Evolutionary conservation across 2,888 invertebrate genomes (phyloP).

Genomic region (Heliothis peltigera): DNA sequence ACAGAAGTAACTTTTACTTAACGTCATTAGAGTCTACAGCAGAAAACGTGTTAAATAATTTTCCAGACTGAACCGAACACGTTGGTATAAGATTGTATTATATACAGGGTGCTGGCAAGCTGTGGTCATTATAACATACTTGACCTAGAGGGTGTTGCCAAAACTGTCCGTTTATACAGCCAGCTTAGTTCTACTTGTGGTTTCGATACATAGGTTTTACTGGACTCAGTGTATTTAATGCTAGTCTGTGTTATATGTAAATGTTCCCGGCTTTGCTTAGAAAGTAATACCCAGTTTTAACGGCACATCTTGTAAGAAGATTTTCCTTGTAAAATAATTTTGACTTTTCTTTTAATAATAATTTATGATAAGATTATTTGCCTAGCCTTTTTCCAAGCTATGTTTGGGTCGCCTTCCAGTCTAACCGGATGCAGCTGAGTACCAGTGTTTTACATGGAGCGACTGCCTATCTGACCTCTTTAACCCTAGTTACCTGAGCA

Average conservation of each 20-base stretch:
- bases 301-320: too few relatives aligned
- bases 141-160: constrained; percentile 39
- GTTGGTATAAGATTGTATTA: constrained; percentile 32
- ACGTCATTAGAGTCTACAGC: not conserved
- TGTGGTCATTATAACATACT: constrained; percentile 38
- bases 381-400: too few relatives aligned
- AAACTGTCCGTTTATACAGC: constrained; percentile 29
- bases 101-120: constrained; percentile 41
- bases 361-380: too few relatives aligned
- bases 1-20: too few relatives aligned
- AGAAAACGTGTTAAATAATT: constrained; percentile 8
- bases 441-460: too few relatives aligned
- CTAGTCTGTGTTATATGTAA: not conserved
- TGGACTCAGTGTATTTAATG: not conserved
- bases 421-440: too few relatives aligned
- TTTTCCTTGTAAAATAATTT: too few relatives aligned
- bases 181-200: constrained; percentile 26
- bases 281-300: too few relatives aligned
- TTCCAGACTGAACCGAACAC: constrained; percentile 13
- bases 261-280: not conserved
- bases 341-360: too few relatives aligned
- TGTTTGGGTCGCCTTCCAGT: too few relatives aligned
- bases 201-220: not conserved
- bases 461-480: too few relatives aligned
- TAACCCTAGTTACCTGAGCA: too few relatives aligned